Evolutionary conservation across 2,888 invertebrate genomes (phyloP).

Genomic region (Adela reaumurella): DNA sequence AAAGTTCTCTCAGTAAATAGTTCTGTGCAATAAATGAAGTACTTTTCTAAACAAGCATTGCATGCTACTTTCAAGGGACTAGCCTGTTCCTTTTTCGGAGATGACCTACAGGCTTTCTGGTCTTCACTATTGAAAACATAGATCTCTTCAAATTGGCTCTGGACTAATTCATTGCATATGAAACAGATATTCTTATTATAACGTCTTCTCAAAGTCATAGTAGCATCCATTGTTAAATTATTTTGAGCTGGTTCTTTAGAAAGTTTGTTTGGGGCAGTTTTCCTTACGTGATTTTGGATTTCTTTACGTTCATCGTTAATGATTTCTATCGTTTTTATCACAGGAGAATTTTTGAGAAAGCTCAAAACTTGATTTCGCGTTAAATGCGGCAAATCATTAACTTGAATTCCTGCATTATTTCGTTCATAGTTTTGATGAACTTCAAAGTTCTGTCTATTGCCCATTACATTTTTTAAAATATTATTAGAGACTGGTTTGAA

Average conservation of each 20-base stretch:
- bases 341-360: constrained; percentile 46
- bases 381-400: constrained; percentile 21
- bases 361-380: constrained; percentile 41
- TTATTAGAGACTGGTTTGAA: constrained; percentile 40
- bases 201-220: constrained; percentile 8
- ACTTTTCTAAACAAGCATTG: constrained; percentile 29
- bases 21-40: constrained; percentile 33
- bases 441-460: no score
- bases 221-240: background rate
- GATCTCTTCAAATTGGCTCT: constrained; percentile 29
- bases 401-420: background rate
- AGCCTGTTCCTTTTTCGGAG: constrained; percentile 31
- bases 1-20: constrained; percentile 35
- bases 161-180: constrained; percentile 33
- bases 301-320: constrained; percentile 17
- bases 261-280: constrained; percentile 36
- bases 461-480: no score
- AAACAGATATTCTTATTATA: constrained; percentile 33
- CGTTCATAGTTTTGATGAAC: no score
- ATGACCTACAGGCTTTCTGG: constrained; percentile 34
- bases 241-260: constrained; percentile 21
- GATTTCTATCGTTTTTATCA: constrained; percentile 22
- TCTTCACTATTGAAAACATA: constrained; percentile 47
- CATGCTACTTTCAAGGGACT: constrained; percentile 41
- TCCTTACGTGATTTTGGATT: constrained; percentile 24